phyloP scores from a whole-genome alignment of 2,888 invertebrate genomes.

The Spilosoma lubricipeda region DNA sequence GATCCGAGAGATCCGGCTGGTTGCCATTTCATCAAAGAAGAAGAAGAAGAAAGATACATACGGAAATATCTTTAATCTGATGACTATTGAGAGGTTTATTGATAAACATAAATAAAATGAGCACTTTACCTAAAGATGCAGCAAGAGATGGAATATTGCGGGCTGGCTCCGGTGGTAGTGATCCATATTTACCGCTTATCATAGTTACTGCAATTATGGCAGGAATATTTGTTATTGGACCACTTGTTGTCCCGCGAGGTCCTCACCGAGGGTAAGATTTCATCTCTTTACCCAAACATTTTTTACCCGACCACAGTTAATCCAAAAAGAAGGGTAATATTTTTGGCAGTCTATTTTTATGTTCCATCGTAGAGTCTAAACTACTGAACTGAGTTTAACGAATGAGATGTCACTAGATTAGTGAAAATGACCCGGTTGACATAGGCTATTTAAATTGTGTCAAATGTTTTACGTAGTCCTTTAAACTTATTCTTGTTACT shows the following conservation, averaged over 20 bases:
- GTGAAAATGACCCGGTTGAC: too few relatives aligned
- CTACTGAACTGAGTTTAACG: too few relatives aligned
- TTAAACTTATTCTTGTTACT: too few relatives aligned
- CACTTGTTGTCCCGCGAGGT: slow-evolving; percentile 56
- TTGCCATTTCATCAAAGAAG: too few relatives aligned
- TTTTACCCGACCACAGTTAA: too few relatives aligned
- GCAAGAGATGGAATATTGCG: neutral
- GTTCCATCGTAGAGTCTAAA: too few relatives aligned
- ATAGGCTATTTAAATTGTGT: too few relatives aligned
- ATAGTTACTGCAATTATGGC: slow-evolving; percentile 55
- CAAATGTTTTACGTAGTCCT: too few relatives aligned
- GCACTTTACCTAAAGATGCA: neutral
- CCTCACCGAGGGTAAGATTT: slow-evolving; percentile 57
- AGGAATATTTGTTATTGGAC: slow-evolving; percentile 59
- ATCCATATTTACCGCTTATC: slow-evolving; percentile 38
- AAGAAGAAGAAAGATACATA: neutral
- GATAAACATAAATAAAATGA: neutral
- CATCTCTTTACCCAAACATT: neutral
- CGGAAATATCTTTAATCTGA: neutral
- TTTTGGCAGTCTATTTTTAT: too few relatives aligned
- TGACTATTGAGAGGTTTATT: neutral
- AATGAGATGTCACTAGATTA: too few relatives aligned
- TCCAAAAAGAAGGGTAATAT: too few relatives aligned
- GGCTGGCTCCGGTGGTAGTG: neutral
- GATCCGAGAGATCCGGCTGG: too few relatives aligned